Base-by-base conservation (phyloP, 1,140 invertebrate genomes). In the Drosophila navojoa region DNA sequence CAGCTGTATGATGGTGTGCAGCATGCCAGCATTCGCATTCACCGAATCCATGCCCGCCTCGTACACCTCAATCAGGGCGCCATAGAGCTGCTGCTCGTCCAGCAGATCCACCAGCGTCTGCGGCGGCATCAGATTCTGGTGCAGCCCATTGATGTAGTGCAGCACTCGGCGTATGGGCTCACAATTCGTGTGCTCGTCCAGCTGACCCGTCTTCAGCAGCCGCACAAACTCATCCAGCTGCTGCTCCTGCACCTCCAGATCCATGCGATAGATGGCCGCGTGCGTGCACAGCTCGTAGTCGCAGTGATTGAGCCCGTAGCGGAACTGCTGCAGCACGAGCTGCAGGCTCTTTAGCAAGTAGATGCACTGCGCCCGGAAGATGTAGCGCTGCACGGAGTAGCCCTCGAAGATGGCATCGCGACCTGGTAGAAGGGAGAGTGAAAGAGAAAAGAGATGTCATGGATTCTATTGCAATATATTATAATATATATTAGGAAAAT, bases 181-280 rank as follows among this genome's bases (percentile, higher is more conserved):
- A 58, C 96, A 94, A 2, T 95, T 94, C 35, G 97, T 95, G 92
- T 98, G 98, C 93, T 99, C 98, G 93, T 99, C 98, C 27, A 99
- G 93, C 93, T 96, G 96, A 91, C 97, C 96, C 52, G 95, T 95
- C 91, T 97, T 96, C 0, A 99, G 94, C 5, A 99, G 93, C 50
- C 98, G 97, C 50, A 99, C 95, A 77, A 97, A 96, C 29, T 95
- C 95, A 91, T 99, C 98, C 1, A 99, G 90, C 10, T 96, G 95
- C 86, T 97, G 96, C 91, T 99, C 98, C 92, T 99, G 98, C 2
- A 94, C 94, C 10, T 94, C 93, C 93, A 99, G 96, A 92, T 99
- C 98, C 0, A 96, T 96, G 80, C 97, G 96, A 9, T 97, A 94
- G 5, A 95, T 95, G 4, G 98, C 98, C 1, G 98, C 95, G 92